Evolutionary conservation across 2,888 invertebrate species (phyloP).

Genomic region (Resseliella maxima): DNA sequence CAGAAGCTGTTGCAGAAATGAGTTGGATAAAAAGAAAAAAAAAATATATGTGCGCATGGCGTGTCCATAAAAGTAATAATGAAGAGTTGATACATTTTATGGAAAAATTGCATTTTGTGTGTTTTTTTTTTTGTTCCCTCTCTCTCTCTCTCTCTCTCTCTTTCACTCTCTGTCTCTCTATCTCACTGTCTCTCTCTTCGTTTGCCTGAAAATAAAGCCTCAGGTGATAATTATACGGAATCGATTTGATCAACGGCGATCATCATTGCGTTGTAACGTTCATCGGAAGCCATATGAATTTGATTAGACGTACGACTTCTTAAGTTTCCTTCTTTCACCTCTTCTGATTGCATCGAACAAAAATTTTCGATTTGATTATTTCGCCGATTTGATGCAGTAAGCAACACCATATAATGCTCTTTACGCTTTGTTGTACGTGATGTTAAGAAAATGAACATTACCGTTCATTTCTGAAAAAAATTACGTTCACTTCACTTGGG

Average conservation of each 20-base stretch:
- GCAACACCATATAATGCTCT: background rate
- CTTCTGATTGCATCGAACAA: background rate
- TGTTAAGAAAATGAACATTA: constrained; percentile 12
- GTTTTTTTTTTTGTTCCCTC: background rate
- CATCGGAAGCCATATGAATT: constrained; percentile 34
- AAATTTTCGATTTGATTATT: background rate
- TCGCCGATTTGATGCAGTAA: background rate
- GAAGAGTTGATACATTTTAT: constrained; percentile 42
- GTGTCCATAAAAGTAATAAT: constrained; percentile 31
- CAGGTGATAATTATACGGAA: constrained; percentile 51
- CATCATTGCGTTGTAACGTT: background rate
- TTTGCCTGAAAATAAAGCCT: constrained; percentile 1
- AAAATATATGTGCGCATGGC: constrained; percentile 49
- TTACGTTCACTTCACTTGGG: background rate
- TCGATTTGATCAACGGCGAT: constrained; percentile 45
- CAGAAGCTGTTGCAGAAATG: constrained; percentile 2
- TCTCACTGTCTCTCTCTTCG: no score
- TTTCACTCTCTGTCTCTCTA: no score
- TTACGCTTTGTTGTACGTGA: background rate
- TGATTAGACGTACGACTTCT: constrained; percentile 31
- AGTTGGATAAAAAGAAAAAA: constrained; percentile 30
- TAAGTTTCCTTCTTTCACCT: constrained; percentile 18
- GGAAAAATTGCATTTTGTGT: background rate
- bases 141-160: no score
- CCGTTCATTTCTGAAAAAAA: background rate